A percentile compares a stretch with the other conserved stretches of the same genome.
Evolutionary conservation across 2,797 vertebrate genomes (phyloP).

Genomic region (Cygnus olor): DNA sequence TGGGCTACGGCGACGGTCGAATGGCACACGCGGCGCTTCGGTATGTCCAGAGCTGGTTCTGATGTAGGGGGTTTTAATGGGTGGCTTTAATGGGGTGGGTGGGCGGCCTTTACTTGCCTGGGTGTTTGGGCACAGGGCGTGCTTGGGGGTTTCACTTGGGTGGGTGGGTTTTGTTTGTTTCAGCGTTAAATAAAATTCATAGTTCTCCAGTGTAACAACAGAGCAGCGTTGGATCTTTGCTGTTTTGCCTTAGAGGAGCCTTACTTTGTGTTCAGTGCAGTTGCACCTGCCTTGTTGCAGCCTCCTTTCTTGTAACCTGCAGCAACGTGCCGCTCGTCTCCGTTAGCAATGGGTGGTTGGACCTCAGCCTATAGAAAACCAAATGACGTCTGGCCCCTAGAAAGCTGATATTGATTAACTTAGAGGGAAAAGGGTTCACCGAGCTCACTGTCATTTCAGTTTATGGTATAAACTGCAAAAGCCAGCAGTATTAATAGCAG

Average conservation of each 20-base stretch:
- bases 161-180: neutral
- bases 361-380: neutral
- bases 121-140: neutral
- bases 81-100: neutral
- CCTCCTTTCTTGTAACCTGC: neutral
- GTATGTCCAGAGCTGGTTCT: fast-evolving
- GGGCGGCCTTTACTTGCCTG: neutral
- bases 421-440: neutral
- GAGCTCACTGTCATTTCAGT: neutral
- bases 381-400: neutral
- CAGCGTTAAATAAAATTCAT: neutral
- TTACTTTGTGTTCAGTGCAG: neutral
- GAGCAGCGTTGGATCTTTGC: neutral
- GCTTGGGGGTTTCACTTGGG: neutral
- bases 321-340: neutral
- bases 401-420: neutral
- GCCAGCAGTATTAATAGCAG: neutral
- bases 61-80: neutral
- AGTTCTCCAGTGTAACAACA: neutral
- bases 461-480: neutral
- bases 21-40: fast-evolving
- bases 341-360: fast-evolving
- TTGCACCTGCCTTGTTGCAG: neutral
- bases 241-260: neutral
- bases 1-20: neutral